Evolutionary conservation across 2,888 invertebrate species (phyloP), one percentile per base, ranked within the genome.

Genomic region (Pandemis heparana): DNA sequence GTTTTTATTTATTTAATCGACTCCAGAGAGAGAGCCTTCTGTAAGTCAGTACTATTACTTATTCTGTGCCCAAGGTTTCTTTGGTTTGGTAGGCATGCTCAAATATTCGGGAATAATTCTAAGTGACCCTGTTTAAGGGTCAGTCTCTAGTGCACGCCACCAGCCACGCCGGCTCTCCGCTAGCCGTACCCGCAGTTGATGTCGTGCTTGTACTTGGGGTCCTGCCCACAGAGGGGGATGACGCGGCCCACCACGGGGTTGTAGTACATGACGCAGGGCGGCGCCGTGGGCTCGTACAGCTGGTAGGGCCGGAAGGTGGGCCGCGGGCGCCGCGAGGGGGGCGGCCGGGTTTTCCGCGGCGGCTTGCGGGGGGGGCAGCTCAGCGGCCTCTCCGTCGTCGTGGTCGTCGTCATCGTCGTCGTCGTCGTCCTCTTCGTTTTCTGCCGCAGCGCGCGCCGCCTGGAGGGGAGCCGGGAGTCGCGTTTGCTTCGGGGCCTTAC

Each of bases 111-210:
- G n/a, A n/a, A n/a, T n/a, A n/a, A n/a, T n/a, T n/a, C n/a, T n/a
- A n/a, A n/a, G n/a, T n/a, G n/a, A n/a, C n/a, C n/a, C n/a, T n/a
- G n/a, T n/a, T n/a, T n/a, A n/a, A n/a, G n/a, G n/a, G n/a, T n/a
- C n/a, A n/a, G n/a, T n/a, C n/a, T n/a, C n/a, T n/a, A n/a, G n/a
- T n/a, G n/a, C n/a, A n/a, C n/a, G n/a, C n/a, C n/a, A n/a, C n/a
- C n/a, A n/a, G n/a, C n/a, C n/a, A n/a, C n/a, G n/a, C n/a, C n/a
- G n/a, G n/a, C n/a, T n/a, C n/a, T n/a, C n/a, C n/a, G 12, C 56
- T 56, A 56, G 5, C 56, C 56, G 9, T 56, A 56, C 23, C 56
- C 56, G 10, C 56, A 56, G 56, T 56, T 56, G 56, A 56, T 56
- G 5, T 56, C 56, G 12, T 56, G 56, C 23, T 5, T 12, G 56